These are phyloP conservation scores for Dynastes tityus DNA, from an alignment of 2,888 invertebrate genomes.

Conservation along the genomic window DNA sequence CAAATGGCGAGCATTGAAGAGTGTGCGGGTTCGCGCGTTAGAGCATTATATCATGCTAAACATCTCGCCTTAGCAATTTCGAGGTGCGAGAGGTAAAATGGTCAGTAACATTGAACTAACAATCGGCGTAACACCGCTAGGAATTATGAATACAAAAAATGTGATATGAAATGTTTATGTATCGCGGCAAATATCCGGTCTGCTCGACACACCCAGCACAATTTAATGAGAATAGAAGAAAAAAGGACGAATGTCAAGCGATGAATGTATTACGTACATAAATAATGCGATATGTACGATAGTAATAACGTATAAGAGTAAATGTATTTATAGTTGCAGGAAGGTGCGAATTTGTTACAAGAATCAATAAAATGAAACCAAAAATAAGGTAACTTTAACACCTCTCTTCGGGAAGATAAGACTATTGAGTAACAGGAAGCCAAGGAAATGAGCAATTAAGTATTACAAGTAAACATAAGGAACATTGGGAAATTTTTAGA, in stretches of 20 bases:
- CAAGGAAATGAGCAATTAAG: no score
- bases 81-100: conserved; percentile 17
- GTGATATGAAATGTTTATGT: conserved; percentile 28
- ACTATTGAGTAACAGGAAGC: no score
- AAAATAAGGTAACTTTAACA: no score
- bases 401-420: not conserved
- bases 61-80: not conserved
- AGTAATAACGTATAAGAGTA: not conserved
- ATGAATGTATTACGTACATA: not conserved
- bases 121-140: conserved; percentile 34
- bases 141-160: conserved; percentile 29
- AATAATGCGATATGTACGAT: not conserved
- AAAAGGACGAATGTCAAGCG: not conserved
- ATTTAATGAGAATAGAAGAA: not conserved
- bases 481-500: no score
- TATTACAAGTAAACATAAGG: no score
- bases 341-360: not conserved
- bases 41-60: not conserved
- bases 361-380: no score
- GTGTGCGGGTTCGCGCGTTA: not conserved
- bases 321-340: no score
- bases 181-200: conserved; percentile 28
- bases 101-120: not conserved
- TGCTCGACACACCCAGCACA: conserved; percentile 15
- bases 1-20: not conserved